Conservation (phyloP, 2,113 vertebrate genomes). For the Oryzias woworae region DNA sequence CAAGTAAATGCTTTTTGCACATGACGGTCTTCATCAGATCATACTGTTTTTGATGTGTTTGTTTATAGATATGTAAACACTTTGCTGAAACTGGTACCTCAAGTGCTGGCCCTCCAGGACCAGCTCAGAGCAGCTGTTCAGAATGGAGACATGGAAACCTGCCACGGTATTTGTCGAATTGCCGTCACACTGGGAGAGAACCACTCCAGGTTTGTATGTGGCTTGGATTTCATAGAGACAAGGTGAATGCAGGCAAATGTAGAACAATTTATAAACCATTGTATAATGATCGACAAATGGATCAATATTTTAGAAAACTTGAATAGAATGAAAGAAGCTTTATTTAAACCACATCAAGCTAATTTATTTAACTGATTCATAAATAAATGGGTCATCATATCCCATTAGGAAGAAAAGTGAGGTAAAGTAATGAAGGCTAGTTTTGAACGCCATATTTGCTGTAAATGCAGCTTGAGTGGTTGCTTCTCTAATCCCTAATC, state of each 20-base stretch:
- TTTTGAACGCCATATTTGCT: background rate
- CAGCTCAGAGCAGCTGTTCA: slow-evolving; percentile 94
- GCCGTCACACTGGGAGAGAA: slow-evolving; percentile 94
- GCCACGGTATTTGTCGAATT: slow-evolving; percentile 95
- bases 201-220: slow-evolving; percentile 88
- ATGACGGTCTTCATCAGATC: background rate
- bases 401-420: too few relatives aligned
- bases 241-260: background rate
- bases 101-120: slow-evolving; percentile 92
- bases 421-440: background rate
- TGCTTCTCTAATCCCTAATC: too few relatives aligned
- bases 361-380: too few relatives aligned
- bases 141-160: slow-evolving; percentile 97
- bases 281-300: too few relatives aligned
- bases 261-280: too few relatives aligned
- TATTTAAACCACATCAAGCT: too few relatives aligned
- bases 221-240: slow-evolving; percentile 4
- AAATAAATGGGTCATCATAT: too few relatives aligned
- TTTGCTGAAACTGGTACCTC: slow-evolving; percentile 93
- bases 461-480: background rate
- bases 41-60: slow-evolving; percentile 6
- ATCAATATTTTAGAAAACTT: too few relatives aligned
- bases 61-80: slow-evolving; percentile 92
- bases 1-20: slow-evolving; percentile 35
- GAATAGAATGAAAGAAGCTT: too few relatives aligned